Conservation (phyloP, 2,888 invertebrate genomes). For the Ophonus ardosiacus region DNA sequence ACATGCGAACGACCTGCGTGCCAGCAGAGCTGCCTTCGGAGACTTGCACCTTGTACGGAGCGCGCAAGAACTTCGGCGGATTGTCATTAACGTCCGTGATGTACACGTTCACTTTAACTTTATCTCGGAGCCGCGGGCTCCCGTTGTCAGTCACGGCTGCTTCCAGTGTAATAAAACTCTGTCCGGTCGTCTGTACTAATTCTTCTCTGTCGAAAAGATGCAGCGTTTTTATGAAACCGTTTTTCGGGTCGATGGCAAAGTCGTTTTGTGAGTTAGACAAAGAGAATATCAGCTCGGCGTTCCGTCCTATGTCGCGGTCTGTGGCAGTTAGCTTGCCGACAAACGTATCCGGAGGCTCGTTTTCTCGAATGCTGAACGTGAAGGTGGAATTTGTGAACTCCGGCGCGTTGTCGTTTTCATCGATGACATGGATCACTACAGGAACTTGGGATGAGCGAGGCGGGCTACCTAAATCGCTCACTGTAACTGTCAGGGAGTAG, state of each 20-base stretch:
- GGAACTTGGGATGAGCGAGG: conserved; percentile 90
- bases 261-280: conserved; percentile 86
- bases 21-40: conserved; percentile 91
- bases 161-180: conserved; percentile 89
- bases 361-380: conserved; percentile 92
- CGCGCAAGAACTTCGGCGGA: conserved; percentile 88
- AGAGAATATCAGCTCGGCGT: conserved; percentile 93
- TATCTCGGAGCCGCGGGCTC: conserved; percentile 85
- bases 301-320: conserved; percentile 93
- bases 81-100: conserved; percentile 96
- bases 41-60: conserved; percentile 92
- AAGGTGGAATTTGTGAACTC: conserved; percentile 94
- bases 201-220: conserved; percentile 94
- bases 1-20: conserved; percentile 90
- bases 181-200: conserved; percentile 86
- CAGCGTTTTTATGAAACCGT: conserved; percentile 92
- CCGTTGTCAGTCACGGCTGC: conserved; percentile 93
- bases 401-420: conserved; percentile 97
- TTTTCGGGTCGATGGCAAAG: conserved; percentile 92
- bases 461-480: conserved; percentile 88
- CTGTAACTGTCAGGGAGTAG: conserved; percentile 91
- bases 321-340: conserved; percentile 94
- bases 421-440: conserved; percentile 94
- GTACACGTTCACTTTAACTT: conserved; percentile 91
- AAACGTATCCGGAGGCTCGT: conserved; percentile 92